Conservation (phyloP, 2,797 vertebrate species). For the Chloroceryle inda region DNA sequence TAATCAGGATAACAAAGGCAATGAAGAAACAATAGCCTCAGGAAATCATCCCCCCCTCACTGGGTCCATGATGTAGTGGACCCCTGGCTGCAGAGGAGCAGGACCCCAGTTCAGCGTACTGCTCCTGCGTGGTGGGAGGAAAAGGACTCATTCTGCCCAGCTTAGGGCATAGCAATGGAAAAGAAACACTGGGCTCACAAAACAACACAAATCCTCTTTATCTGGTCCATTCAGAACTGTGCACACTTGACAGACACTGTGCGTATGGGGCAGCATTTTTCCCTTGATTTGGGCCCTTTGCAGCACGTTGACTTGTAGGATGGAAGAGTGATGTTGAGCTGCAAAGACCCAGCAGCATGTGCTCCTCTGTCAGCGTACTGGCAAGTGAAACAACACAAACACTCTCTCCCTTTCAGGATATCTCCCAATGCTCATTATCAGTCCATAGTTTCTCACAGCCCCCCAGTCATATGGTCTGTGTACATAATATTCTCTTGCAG, state of each 20-base stretch:
- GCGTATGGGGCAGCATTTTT: neutral
- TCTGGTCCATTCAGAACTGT: neutral
- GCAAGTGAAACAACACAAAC: neutral
- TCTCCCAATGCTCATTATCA: neutral
- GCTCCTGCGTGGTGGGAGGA: fast-evolving
- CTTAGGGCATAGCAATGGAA: neutral
- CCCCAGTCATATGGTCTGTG: neutral
- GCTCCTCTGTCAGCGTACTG: neutral
- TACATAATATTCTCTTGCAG: neutral
- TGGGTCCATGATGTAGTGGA: too few species aligned
- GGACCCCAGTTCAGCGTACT: fast-evolving
- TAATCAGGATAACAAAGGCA: neutral
- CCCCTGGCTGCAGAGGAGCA: neutral
- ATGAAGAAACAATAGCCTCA: neutral
- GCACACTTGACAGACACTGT: fast-evolving
- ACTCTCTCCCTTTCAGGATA: neutral
- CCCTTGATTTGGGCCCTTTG: neutral
- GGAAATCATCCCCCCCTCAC: neutral
- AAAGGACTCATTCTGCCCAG: neutral
- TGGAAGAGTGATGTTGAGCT: neutral
- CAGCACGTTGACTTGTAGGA: neutral
- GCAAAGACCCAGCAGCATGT: neutral
- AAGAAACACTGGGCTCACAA: neutral
- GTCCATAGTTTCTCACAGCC: neutral
- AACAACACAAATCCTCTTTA: neutral